Evolutionary conservation across 1,140 invertebrate species (phyloP).

Genomic region (honey bee (Apis mellifera)): Amel_HAv3.1 CM009931.2:12731001-12731500

Average conservation of each 20-base stretch:
- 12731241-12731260: not conserved
- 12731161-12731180: not conserved
- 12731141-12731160: conserved; percentile 19
- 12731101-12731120: not conserved
- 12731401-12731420: not conserved
- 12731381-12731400: no score
- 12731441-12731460: not conserved
- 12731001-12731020: conserved; percentile 66
- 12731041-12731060: not conserved
- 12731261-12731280: not conserved
- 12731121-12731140: not conserved
- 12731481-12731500: not conserved
- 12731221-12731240: not conserved
- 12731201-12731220: not conserved
- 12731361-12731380: not conserved
- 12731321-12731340: not conserved
- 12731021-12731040: not conserved
- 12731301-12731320: not conserved
- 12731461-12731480: not conserved
- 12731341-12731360: not conserved
- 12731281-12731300: not conserved
- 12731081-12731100: not conserved
- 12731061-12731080: conserved; percentile 6
- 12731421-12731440: not conserved
- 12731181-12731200: not conserved